A percentile compares a stretch with the other conserved stretches of the same genome.
Conservation (phyloP, 1,140 invertebrate genomes). For the Drosophila guanche region DNA sequence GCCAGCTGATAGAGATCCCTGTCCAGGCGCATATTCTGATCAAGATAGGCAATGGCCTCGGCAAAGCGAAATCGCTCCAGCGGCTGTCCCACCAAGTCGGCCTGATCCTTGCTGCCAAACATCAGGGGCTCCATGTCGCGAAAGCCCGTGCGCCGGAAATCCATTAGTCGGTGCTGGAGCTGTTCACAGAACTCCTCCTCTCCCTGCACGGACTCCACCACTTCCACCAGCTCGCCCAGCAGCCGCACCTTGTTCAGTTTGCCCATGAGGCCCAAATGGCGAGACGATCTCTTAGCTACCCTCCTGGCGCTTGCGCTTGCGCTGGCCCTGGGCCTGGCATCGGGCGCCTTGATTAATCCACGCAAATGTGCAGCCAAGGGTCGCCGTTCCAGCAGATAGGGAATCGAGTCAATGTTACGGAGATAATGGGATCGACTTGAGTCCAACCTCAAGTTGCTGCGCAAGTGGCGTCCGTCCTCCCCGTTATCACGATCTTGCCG, state of each 20-base stretch:
- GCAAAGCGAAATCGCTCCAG: conserved; percentile 1
- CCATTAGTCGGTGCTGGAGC: background rate
- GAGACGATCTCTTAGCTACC: too few species aligned
- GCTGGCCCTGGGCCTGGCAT: background rate
- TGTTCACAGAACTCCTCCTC: conserved; percentile 2
- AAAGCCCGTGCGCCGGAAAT: background rate
- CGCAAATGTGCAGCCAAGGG: too few species aligned
- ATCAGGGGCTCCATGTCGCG: conserved; percentile 5
- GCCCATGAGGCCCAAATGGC: background rate
- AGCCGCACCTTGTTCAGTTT: conserved; percentile 3
- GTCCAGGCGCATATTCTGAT: background rate
- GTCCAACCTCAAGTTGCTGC: too few species aligned
- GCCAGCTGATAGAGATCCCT: conserved; percentile 6
- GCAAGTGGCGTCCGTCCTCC: too few species aligned
- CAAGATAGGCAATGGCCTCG: conserved; percentile 5
- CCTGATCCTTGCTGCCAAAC: background rate
- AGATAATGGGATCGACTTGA: too few species aligned
- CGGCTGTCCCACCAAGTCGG: background rate
- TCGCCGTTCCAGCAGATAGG: too few species aligned
- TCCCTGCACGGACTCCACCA: conserved; percentile 6
- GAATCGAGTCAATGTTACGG: too few species aligned
- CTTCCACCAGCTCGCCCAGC: conserved; percentile 1
- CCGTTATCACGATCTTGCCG: background rate
- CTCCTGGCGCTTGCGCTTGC: too few species aligned
- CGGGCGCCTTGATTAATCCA: background rate